Base-by-base conservation (phyloP, 2,888 invertebrate species). In the Cheiracanthium punctorium region DNA sequence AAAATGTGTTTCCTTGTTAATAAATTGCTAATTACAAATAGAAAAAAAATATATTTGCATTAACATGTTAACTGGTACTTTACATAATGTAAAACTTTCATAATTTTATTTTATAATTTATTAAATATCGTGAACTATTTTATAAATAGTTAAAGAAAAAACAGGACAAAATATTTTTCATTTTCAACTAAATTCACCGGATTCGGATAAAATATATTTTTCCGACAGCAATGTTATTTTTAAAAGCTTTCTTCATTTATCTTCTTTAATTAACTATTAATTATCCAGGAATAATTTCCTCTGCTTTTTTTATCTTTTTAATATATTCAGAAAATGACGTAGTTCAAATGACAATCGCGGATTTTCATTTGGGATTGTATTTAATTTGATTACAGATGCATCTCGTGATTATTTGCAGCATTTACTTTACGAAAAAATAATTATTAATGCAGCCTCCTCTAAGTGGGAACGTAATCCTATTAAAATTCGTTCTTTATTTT, bases 321-420 rank as follows among this genome's bases (percentile, higher is more conserved):
- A n/a, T 58, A 1, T 2, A n/a, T 58, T 58, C 17, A 58, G 37
- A 58, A 24, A 7, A 24, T 24, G 24, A 58, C 20, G 20, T 48
- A 48, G 7, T 17, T 2, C 43, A 24, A 58, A 58, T 58, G 58
- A 58, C 58, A 58, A 58, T 58, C 14, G 43, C 1, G 24, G 58
- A 24, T 24, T 58, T 58, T 58, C 24, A 17, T 58, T 24, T 24
- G 24, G 24, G 58, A 58, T 58, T 58, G 24, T 20, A 58, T 58
- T 58, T 58, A 58, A 58, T 58, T 58, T 58, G 58, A 58, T 58
- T 58, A 24, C 58, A 58, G 58, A 58, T 58, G 58, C 24, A 58
- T 20, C 5, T 24, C 24, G 24, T 24, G 58, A 58, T 58, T 58
- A 58, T 24, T 2, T 20, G 8, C 58, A 24, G 4, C 20, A 24